Percentiles rank a stretch among this genome's conserved stretches.
phyloP scores from a whole-genome alignment of 64 coral and sea anemone species.

The Catalaphyllia jardinei region DNA sequence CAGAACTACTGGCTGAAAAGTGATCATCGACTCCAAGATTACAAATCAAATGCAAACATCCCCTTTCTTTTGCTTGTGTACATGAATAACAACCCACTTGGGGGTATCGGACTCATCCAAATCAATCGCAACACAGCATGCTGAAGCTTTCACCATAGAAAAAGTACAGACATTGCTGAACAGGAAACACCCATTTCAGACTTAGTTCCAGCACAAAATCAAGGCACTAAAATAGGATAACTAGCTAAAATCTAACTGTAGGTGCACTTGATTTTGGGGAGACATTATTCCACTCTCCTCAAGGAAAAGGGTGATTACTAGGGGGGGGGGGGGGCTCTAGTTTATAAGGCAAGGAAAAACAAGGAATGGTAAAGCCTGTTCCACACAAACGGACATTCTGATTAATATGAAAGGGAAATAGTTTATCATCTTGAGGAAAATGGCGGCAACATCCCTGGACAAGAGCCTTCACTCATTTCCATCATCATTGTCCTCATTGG shows the following conservation, averaged over 20 bases:
- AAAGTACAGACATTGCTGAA: background rate
- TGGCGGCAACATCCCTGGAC: background rate
- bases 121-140: background rate
- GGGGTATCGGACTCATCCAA: background rate
- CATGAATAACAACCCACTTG: background rate
- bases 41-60: constrained; percentile 11
- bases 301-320: background rate
- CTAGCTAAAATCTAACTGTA: background rate
- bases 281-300: background rate
- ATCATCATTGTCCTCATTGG: background rate
- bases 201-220: background rate
- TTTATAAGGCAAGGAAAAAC: background rate
- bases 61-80: background rate
- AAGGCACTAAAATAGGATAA: background rate
- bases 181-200: background rate
- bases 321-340: too few relatives aligned
- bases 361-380: background rate
- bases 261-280: background rate
- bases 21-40: background rate
- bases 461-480: background rate
- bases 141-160: background rate
- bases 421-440: background rate
- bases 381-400: constrained; percentile 35
- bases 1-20: background rate
- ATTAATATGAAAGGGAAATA: constrained; percentile 8